Evolutionary conservation across 1,140 invertebrate species (phyloP).

Genomic region (Drosophila tani): DNA sequence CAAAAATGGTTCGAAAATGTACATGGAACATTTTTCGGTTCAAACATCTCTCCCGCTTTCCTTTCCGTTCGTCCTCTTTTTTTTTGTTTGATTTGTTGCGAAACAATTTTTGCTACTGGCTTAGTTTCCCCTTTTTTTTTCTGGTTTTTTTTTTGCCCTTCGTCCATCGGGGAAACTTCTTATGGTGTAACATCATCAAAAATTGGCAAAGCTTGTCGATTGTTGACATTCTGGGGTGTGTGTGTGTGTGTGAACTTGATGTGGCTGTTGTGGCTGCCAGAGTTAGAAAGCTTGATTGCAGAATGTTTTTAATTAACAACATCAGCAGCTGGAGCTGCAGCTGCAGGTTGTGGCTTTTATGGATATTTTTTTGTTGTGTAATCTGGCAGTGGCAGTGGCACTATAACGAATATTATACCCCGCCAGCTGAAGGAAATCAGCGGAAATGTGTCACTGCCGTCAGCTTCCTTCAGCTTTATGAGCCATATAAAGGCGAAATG

Average conservation of each 20-base stretch:
- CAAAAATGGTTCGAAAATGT: conserved; percentile 55
- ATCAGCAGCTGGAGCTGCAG: conserved; percentile 26
- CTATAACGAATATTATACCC: conserved; percentile 13
- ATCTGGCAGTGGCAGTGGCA: not conserved
- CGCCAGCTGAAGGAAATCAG: conserved; percentile 7
- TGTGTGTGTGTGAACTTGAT: conserved; percentile 48
- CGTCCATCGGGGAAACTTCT: conserved; percentile 50
- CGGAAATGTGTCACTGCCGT: conserved; percentile 21
- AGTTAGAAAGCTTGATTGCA: conserved; percentile 35
- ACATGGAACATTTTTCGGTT: conserved; percentile 54
- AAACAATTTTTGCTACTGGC: conserved; percentile 58
- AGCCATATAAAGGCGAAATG: conserved; percentile 37
- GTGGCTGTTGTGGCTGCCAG: conserved; percentile 36
- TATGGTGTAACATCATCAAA: conserved; percentile 62
- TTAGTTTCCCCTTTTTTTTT: conserved; percentile 18
- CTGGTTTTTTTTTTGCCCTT: conserved; percentile 13
- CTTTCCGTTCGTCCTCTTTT: conserved; percentile 13
- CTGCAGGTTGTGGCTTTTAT: conserved; percentile 25
- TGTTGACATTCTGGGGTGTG: conserved; percentile 71
- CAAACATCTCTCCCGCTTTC: conserved; percentile 10
- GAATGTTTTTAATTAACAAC: conserved; percentile 48
- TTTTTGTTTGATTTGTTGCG: conserved; percentile 68
- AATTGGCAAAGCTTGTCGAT: conserved; percentile 71
- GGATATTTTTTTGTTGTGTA: conserved; percentile 1
- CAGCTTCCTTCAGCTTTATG: conserved; percentile 32